Conservation (phyloP, 2,888 invertebrate genomes). For the Andrena fulva region DNA sequence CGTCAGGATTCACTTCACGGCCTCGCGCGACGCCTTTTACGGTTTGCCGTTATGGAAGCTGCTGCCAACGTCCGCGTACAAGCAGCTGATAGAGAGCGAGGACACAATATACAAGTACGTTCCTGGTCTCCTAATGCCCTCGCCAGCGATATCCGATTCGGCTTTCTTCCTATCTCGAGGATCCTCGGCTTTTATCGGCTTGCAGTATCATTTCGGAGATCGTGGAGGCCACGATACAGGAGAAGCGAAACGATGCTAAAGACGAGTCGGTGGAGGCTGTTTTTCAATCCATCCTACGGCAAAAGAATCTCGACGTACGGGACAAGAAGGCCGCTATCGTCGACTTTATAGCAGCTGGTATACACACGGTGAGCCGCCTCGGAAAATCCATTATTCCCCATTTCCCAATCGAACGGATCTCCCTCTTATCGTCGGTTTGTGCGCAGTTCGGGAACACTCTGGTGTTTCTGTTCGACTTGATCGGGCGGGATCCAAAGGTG, state of each 20-base stretch:
- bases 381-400: no score
- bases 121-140: neutral
- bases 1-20: constrained; percentile 91
- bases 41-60: constrained; percentile 94
- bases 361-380: constrained; percentile 89
- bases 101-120: constrained; percentile 92
- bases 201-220: constrained; percentile 91
- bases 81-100: constrained; percentile 90
- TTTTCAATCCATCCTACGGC: constrained; percentile 90
- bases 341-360: constrained; percentile 94
- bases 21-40: constrained; percentile 92
- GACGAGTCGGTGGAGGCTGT: constrained; percentile 89
- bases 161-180: constrained; percentile 2
- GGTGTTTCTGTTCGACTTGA: constrained; percentile 91
- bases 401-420: no score
- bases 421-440: neutral
- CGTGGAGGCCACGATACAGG: constrained; percentile 89
- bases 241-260: constrained; percentile 86
- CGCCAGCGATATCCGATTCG: neutral
- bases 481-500: constrained; percentile 89
- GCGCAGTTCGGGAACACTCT: constrained; percentile 91
- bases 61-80: constrained; percentile 90
- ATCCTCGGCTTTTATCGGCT: neutral
- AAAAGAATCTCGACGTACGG: constrained; percentile 90
- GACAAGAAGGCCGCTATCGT: constrained; percentile 95